phyloP scores from a whole-genome alignment of 2,113 vertebrate species.

The Notothenia coriiceps region DNA sequence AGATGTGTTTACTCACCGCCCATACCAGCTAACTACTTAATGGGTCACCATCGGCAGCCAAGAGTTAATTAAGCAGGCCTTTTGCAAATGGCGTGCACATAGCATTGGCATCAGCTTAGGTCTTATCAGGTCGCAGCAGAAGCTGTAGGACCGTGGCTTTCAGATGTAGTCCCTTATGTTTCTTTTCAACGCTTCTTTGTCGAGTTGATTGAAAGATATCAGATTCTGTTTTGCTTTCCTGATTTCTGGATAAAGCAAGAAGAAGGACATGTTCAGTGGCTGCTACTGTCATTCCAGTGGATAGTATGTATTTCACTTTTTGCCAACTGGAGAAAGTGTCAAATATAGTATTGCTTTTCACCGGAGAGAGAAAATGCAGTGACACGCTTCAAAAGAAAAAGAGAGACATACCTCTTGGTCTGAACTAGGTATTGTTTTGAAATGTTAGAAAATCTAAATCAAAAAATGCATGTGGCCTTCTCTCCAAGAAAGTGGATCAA shows the following conservation, averaged over 20 bases:
- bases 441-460: no score
- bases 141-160: conserved; percentile 5
- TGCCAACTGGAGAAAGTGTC: background rate
- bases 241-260: background rate
- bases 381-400: background rate
- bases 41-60: conserved; percentile 88
- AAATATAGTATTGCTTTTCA: background rate
- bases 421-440: background rate
- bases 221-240: background rate
- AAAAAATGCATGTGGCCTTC: background rate
- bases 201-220: background rate
- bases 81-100: conserved; percentile 79
- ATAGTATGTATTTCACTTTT: background rate
- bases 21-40: conserved; percentile 93
- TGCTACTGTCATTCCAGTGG: background rate
- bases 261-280: background rate
- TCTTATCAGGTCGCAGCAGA: conserved; percentile 7
- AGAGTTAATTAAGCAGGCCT: conserved; percentile 91
- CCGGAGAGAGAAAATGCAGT: background rate
- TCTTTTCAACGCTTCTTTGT: background rate
- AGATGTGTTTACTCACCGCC: conserved; percentile 92
- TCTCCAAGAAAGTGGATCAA: background rate
- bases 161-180: conserved; percentile 6
- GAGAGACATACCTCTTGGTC: background rate
- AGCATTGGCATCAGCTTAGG: conserved; percentile 42